phyloP scores from a whole-genome alignment of 2,888 invertebrate genomes.

The Drosophila cognata region DNA sequence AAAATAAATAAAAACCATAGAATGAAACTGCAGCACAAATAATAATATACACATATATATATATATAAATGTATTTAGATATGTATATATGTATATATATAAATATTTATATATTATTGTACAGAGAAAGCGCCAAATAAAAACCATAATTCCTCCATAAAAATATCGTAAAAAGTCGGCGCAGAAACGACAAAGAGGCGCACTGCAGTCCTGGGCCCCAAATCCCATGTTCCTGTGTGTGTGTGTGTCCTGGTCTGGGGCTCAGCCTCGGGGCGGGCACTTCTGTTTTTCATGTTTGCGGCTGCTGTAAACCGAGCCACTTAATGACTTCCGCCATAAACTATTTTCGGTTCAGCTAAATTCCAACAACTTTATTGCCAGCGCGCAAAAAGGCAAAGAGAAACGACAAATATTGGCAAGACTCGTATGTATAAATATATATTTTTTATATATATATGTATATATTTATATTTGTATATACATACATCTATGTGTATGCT shows the following conservation, averaged over 20 bases:
- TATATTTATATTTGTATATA: conserved; percentile 14
- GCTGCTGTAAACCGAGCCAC: conserved; percentile 80
- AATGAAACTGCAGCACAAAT: conserved; percentile 58
- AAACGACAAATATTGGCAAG: conserved; percentile 72
- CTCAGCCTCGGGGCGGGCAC: conserved; percentile 55
- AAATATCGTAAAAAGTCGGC: conserved; percentile 74
- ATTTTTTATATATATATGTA: conserved; percentile 4
- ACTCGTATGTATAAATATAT: conserved; percentile 28
- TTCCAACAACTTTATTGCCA: conserved; percentile 80
- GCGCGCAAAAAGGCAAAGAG: conserved; percentile 52
- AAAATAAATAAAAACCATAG: conserved; percentile 19
- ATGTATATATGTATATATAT: not conserved
- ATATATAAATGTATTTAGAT: not conserved
- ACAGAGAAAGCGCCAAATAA: conserved; percentile 67
- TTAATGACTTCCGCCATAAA: conserved; percentile 81
- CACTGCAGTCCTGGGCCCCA: conserved; percentile 9
- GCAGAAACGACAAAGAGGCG: conserved; percentile 41
- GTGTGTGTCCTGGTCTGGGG: conserved; percentile 12
- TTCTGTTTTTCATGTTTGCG: conserved; percentile 80
- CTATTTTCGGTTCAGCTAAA: conserved; percentile 80
- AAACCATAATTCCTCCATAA: conserved; percentile 79
- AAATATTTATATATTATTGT: conserved; percentile 7
- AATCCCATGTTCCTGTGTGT: conserved; percentile 1
- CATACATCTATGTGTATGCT: conserved; percentile 3
- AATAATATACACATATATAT: conserved; percentile 26